Base-by-base conservation (phyloP, 2,113 vertebrate genomes). In the Echinops telfairi region DNA sequence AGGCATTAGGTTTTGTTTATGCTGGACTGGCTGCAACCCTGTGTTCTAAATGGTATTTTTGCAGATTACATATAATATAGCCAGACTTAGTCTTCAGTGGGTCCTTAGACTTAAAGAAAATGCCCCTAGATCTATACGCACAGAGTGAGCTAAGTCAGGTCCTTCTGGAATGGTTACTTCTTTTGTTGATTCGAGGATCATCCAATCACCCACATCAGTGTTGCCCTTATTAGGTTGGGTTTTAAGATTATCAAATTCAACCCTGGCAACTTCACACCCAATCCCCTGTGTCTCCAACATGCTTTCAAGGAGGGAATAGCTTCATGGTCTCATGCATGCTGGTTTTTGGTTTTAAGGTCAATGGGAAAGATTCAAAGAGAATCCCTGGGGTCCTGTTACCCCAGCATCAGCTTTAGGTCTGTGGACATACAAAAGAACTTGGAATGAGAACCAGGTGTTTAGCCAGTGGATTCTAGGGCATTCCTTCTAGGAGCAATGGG, bases 21-120 rank as follows among this genome's bases (percentile, higher is more conserved):
- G 58, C 36, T 83, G 71, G 33, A 70, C 92, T 27, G 80, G 40
- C 71, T 77, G 4, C 47, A 79, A 66, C 25, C 33, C 76, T 86
- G 3, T 90, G 36, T 58, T 93, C 47, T 83, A 91, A 80, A n/a
- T 86, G 83, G 11, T 71, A 76, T 93, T 92, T 95, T 89, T 47
- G 29, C 4, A 62, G 68, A 22, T 43, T 23, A 15, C 43, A 90
- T 8, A 64, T 20, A 17, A 33, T 81, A 75, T 79, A 88, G n/a
- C 57, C n/a, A 92, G 29, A 93, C 16, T 78, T 57, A 68, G 47
- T 70, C 19, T 92, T 53, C 53, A 57, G 60, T 73, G 68, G 23
- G 27, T 29, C 83, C 90, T 88, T 60, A 64, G 29, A 36, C 23
- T 92, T 86, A 70, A 81, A 31, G 38, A 31, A 1, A 93, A 90